Base-by-base conservation (phyloP, 2,888 invertebrate genomes). In the Mythimna loreyi region DNA sequence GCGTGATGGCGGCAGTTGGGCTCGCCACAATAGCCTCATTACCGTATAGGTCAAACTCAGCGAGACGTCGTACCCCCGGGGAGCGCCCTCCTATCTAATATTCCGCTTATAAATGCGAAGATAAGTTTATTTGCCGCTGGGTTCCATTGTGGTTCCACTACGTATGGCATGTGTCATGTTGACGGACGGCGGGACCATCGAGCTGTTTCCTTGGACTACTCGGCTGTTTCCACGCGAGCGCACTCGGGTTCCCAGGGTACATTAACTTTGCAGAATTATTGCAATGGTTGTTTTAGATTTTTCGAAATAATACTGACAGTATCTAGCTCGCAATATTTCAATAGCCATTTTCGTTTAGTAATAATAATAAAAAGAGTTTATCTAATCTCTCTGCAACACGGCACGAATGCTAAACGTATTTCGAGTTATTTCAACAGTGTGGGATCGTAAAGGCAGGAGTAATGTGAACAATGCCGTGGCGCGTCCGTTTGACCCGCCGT, bases 391-490 rank as follows among this genome's bases (percentile, higher is more conserved):
- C 40, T 16, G 40, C 16, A 16, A 40, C 16, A 1, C 40, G 16
- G 19, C 40, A 6, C 40, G 19, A 40, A 40, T 40, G 16, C 40
- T 19, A 40, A 40, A 40, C 16, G 21, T 43, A 49, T 78, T 72
- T 72, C 47, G 33, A 79, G 79, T 79, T 23, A 57, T 57, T 73
- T 63, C 57, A 73, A 63, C 65, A 79, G 28, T 36, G 43, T 53
- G n/a, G 16, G 21, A n/a, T 73, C 74, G 50, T 73, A 57, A 57
- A 57, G 57, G 21, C 6, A 7, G 33, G 3, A 47, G 47, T 78
- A 19, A 73, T 58, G 50, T 49, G 52, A 64, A 58, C 66, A 79
- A 74, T 55, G 53, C 30, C 63, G 33, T 40, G 50, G 53, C 49
- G 47, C 36, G 33, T 49, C 58, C 47, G 64, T 79, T 73, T 43